Evolutionary conservation across 2,888 invertebrate species (phyloP).

Genomic region (Trissoscelio sp.): DNA sequence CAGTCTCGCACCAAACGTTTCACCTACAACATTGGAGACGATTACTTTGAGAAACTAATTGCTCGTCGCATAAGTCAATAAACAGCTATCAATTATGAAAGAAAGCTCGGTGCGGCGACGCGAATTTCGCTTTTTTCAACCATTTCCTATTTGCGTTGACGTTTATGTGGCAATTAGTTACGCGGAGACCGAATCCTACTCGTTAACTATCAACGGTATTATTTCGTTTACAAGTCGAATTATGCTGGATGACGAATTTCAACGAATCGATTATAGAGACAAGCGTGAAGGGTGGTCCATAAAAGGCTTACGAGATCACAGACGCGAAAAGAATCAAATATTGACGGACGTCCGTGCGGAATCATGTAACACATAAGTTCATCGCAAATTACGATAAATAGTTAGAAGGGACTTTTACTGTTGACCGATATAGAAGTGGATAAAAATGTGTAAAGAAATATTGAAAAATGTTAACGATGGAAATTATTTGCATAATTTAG

Average conservation of each 20-base stretch:
- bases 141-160: conserved; percentile 26
- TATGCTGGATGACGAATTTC: conserved; percentile 52
- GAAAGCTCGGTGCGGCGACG: neutral
- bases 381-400: conserved; percentile 70
- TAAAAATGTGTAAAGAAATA: too few relatives aligned
- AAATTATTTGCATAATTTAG: too few relatives aligned
- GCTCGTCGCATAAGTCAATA: conserved; percentile 38
- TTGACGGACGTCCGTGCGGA: conserved; percentile 71
- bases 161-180: conserved; percentile 61
- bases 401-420: too few relatives aligned
- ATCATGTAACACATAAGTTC: conserved; percentile 72
- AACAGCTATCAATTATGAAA: conserved; percentile 38
- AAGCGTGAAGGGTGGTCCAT: conserved; percentile 49
- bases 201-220: conserved; percentile 50
- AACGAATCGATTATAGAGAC: conserved; percentile 61
- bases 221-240: conserved; percentile 49
- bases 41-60: conserved; percentile 49
- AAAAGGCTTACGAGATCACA: conserved; percentile 34
- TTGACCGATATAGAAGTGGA: too few relatives aligned
- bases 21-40: conserved; percentile 13
- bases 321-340: conserved; percentile 61
- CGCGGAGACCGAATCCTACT: conserved; percentile 41
- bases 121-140: neutral
- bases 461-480: too few relatives aligned
- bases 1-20: neutral